These are phyloP conservation scores for Pogonocherus hispidulus DNA, from an alignment of 2,888 invertebrate genomes.

Conservation along the genomic window DNA sequence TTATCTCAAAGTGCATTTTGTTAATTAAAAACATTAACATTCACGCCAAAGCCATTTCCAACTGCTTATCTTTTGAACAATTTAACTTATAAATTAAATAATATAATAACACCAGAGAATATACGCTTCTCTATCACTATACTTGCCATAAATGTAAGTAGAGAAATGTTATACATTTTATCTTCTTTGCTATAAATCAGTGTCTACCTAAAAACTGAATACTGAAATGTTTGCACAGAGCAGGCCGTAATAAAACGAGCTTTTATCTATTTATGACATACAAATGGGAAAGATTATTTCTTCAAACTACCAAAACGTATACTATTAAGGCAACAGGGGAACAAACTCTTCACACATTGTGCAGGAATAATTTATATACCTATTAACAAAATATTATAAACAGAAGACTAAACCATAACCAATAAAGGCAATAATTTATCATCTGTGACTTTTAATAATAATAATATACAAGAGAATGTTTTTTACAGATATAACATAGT, in stretches of 20 bases:
- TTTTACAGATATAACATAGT: too few relatives aligned
- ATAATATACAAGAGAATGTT: too few relatives aligned
- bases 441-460: too few relatives aligned
- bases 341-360: too few relatives aligned
- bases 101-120: constrained; percentile 3
- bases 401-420: too few relatives aligned
- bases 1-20: too few relatives aligned
- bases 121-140: neutral
- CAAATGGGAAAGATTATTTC: constrained; percentile 21
- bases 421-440: too few relatives aligned
- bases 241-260: constrained; percentile 27
- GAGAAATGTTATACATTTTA: constrained; percentile 41
- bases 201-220: constrained; percentile 35
- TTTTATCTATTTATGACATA: constrained; percentile 26
- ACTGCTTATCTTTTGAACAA: too few relatives aligned
- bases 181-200: constrained; percentile 45
- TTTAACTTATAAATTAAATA: neutral
- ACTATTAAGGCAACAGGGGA: neutral
- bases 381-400: too few relatives aligned
- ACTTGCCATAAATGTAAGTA: constrained; percentile 13
- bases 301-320: neutral
- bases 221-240: constrained; percentile 33
- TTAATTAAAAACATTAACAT: too few relatives aligned
- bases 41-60: too few relatives aligned
- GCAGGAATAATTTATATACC: too few relatives aligned